Percentiles rank a stretch among this genome's conserved stretches.
Evolutionary conservation across 2,797 vertebrate species (phyloP).

Genomic region (Intellagama lesueurii): DNA sequence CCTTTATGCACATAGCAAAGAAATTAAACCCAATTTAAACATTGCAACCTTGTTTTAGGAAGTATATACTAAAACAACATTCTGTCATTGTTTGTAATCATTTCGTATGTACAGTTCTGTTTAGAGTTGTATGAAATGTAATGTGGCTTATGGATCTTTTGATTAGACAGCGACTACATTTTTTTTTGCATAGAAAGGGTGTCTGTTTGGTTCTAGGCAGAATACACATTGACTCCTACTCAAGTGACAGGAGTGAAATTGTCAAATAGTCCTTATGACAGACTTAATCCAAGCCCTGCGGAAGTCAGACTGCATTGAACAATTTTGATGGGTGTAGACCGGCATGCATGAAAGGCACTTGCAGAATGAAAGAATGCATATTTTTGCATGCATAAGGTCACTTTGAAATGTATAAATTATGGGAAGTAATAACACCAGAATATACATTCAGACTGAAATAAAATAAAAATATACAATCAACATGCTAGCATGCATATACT

Average conservation of each 20-base stretch:
- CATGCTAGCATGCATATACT: neutral
- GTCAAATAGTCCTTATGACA: conserved; percentile 24
- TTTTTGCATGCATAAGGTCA: neutral
- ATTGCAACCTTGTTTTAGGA: conserved; percentile 44
- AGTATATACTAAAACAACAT: conserved; percentile 45
- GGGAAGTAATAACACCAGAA: neutral
- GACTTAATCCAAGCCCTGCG: neutral
- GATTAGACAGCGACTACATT: conserved; percentile 43
- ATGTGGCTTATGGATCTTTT: conserved; percentile 31
- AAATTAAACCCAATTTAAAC: conserved; percentile 59
- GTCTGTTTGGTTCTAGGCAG: conserved; percentile 36
- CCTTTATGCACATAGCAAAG: conserved; percentile 64
- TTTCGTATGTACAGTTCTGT: conserved; percentile 50
- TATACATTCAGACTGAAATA: conserved; percentile 9
- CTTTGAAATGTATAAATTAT: neutral
- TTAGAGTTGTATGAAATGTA: conserved; percentile 22
- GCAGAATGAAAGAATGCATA: neutral
- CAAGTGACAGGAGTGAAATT: conserved; percentile 25
- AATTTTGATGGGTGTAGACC: neutral
- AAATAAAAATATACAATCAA: neutral
- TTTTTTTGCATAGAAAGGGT: conserved; percentile 64
- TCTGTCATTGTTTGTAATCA: conserved; percentile 4
- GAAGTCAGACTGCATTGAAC: neutral
- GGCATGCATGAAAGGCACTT: neutral
- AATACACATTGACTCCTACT: conserved; percentile 38